Evolutionary conservation across 2,113 vertebrate genomes (phyloP).

Genomic region (Gnathochromis pfefferi): DNA sequence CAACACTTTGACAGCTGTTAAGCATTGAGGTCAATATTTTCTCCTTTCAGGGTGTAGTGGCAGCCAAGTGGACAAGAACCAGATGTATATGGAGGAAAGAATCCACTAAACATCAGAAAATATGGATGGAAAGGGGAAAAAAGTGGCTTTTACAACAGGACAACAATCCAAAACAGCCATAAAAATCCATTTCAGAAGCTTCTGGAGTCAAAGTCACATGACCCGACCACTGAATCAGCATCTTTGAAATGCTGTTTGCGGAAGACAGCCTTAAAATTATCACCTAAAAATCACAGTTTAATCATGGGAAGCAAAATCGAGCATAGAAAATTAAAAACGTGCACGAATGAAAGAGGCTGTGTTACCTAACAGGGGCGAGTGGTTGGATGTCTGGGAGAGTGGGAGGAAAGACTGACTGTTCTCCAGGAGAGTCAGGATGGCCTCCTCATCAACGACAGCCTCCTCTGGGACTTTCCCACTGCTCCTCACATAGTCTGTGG

Average conservation of each 20-base stretch:
- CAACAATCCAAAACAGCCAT: background rate
- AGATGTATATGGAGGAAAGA: background rate
- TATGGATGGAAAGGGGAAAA: background rate
- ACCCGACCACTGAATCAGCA: background rate
- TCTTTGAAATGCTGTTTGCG: background rate
- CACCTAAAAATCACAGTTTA: background rate
- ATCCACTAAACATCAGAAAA: background rate
- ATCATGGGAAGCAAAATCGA: background rate
- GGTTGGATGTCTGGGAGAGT: constrained; percentile 79
- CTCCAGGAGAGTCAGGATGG: constrained; percentile 92
- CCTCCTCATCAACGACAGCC: constrained; percentile 91
- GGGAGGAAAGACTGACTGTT: constrained; percentile 89
- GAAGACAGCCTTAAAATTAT: background rate
- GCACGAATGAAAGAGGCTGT: background rate
- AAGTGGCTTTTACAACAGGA: background rate
- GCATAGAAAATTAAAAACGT: background rate
- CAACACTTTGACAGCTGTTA: background rate
- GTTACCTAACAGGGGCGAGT: constrained; percentile 76
- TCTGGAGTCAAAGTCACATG: background rate
- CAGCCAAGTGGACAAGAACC: background rate
- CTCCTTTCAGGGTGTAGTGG: background rate
- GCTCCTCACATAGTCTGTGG: constrained; percentile 60
- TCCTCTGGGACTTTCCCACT: constrained; percentile 71
- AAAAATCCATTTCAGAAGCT: background rate
- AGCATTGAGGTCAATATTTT: background rate